Evolutionary conservation across 2,113 vertebrate genomes (phyloP).

Genomic region (Tricholaema leucomelas): DNA sequence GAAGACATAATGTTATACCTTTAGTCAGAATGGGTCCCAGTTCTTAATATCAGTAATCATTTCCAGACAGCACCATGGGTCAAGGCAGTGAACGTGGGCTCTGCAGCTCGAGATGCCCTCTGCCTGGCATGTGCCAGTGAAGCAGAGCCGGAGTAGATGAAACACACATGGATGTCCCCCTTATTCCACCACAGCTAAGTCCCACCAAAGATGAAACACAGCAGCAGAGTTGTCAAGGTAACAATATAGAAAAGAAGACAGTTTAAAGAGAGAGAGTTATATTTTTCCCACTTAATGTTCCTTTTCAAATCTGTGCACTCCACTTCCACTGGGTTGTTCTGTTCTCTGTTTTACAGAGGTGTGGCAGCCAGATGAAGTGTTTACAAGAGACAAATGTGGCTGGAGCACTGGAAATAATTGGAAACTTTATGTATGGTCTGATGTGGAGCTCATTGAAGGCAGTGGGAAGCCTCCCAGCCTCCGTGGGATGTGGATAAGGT

Average conservation of each 20-base stretch:
- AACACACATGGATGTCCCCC: constrained; percentile 19
- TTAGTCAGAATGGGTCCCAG: constrained; percentile 43
- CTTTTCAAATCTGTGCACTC: background rate
- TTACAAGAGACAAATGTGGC: background rate
- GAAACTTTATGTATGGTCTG: background rate
- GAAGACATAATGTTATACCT: constrained; percentile 30
- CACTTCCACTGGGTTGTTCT: background rate
- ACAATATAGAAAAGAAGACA: constrained; percentile 68
- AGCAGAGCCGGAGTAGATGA: constrained; percentile 10
- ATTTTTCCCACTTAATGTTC: constrained; percentile 24
- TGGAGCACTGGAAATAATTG: background rate
- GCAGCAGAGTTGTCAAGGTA: constrained; percentile 76
- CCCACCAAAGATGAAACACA: constrained; percentile 42
- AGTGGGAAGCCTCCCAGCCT: background rate
- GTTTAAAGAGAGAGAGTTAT: constrained; percentile 67
- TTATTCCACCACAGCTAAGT: constrained; percentile 38
- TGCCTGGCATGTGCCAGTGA: background rate
- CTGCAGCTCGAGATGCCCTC: background rate
- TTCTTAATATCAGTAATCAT: constrained; percentile 53
- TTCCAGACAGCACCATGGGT: constrained; percentile 41
- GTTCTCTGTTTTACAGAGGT: constrained; percentile 2
- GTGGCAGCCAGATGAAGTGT: background rate
- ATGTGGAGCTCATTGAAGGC: background rate
- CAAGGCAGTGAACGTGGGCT: background rate
- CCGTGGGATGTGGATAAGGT: background rate